A percentile compares a stretch with the other conserved stretches of the same genome.
Conservation (phyloP, 2,797 vertebrate species). For the Acipenser transmontanus region DNA sequence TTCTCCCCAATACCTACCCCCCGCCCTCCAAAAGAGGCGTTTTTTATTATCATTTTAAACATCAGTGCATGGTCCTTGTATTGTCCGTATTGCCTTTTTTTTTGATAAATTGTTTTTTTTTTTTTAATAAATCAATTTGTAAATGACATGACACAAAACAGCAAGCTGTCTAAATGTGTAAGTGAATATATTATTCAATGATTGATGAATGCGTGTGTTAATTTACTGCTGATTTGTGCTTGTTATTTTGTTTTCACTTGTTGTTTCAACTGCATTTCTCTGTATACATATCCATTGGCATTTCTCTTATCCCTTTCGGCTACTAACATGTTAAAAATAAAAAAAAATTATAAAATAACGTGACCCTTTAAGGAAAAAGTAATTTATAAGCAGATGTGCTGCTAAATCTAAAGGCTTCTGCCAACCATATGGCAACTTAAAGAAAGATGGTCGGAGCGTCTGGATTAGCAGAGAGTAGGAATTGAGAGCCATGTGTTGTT, state of each 20-base stretch:
- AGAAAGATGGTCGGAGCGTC: slow-evolving; percentile 95
- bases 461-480: slow-evolving; percentile 82
- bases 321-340: slow-evolving; percentile 47
- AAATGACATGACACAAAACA: no score
- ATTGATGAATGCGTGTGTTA: no score
- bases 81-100: no score
- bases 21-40: no score
- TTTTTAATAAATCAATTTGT: no score
- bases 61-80: no score
- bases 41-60: no score
- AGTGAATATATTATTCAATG: no score
- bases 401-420: slow-evolving; percentile 97
- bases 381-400: slow-evolving; percentile 97
- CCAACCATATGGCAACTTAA: slow-evolving; percentile 94
- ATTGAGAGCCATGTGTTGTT: slow-evolving; percentile 71
- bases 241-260: slow-evolving; percentile 17
- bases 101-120: no score
- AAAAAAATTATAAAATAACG: slow-evolving; percentile 13
- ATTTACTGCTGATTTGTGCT: not conserved
- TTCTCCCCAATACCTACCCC: no score
- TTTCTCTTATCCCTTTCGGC: slow-evolving; percentile 58
- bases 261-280: slow-evolving; percentile 23
- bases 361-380: slow-evolving; percentile 68
- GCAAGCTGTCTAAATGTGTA: no score
- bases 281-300: slow-evolving; percentile 39